Evolutionary conservation across 1,140 invertebrate genomes (phyloP).

Genomic region (Stegodyphus mimosarum): DNA sequence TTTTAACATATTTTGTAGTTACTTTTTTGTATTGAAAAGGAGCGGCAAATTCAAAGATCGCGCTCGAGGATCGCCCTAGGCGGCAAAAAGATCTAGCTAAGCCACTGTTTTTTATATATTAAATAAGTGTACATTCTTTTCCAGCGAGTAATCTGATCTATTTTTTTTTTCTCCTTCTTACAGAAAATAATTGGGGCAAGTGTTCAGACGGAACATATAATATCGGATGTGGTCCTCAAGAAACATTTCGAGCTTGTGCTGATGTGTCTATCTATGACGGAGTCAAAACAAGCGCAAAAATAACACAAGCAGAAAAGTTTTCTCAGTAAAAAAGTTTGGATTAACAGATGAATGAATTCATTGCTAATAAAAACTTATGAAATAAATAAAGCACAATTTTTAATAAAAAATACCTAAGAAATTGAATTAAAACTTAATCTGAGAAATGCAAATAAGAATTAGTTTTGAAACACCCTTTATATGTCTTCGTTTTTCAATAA

Average conservation of each 20-base stretch:
- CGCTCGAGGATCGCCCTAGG: too few species aligned
- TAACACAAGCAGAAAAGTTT: background rate
- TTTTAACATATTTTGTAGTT: too few species aligned
- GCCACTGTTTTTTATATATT: too few species aligned
- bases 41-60: too few species aligned
- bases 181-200: conserved; percentile 68
- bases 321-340: background rate
- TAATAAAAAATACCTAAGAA: background rate
- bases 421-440: background rate
- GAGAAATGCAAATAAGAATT: background rate
- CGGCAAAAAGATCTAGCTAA: too few species aligned
- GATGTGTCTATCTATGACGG: conserved; percentile 18
- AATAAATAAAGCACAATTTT: background rate
- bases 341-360: background rate
- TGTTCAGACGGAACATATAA: conserved; percentile 65
- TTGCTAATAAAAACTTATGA: background rate
- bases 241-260: conserved; percentile 67
- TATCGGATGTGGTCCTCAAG: conserved; percentile 69
- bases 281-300: background rate
- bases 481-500: too few species aligned
- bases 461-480: too few species aligned
- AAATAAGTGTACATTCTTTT: background rate
- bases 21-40: too few species aligned
- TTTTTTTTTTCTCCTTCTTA: conserved; percentile 64
- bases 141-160: background rate